These are phyloP conservation scores for Crenuchus spilurus DNA, from an alignment of 2,797 vertebrate genomes.

Conservation along the genomic window DNA sequence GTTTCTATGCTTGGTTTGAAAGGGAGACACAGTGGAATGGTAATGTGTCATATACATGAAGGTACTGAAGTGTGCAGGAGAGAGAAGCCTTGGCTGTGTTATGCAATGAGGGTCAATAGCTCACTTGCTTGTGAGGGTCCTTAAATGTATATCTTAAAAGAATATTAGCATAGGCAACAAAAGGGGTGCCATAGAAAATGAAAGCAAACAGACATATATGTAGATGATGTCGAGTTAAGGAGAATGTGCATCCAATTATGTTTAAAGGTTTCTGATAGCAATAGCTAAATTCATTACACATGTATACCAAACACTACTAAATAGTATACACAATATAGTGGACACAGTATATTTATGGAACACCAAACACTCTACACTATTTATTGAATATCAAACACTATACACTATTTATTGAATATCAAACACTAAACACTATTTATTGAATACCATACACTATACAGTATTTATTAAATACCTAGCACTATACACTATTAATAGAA, in stretches of 20 bases:
- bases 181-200: constrained; percentile 6
- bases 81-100: neutral
- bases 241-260: neutral
- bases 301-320: too few species aligned
- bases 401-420: neutral
- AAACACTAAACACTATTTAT: neutral
- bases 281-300: too few species aligned
- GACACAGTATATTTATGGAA: too few species aligned
- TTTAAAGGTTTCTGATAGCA: too few species aligned
- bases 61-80: constrained; percentile 13
- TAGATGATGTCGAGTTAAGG: neutral
- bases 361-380: too few species aligned
- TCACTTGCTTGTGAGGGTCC: neutral
- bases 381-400: neutral
- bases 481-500: neutral
- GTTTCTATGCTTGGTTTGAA: constrained; percentile 37
- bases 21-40: neutral
- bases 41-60: constrained; percentile 34
- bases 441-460: too few species aligned
- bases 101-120: constrained; percentile 6
- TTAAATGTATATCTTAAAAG: constrained; percentile 36
- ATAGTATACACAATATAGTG: too few species aligned
- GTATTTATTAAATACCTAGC: too few species aligned
- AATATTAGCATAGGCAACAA: constrained; percentile 39
- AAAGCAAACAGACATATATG: constrained; percentile 9